Conservation (phyloP, 2,888 invertebrate species). For the Pollenia angustigena region DNA sequence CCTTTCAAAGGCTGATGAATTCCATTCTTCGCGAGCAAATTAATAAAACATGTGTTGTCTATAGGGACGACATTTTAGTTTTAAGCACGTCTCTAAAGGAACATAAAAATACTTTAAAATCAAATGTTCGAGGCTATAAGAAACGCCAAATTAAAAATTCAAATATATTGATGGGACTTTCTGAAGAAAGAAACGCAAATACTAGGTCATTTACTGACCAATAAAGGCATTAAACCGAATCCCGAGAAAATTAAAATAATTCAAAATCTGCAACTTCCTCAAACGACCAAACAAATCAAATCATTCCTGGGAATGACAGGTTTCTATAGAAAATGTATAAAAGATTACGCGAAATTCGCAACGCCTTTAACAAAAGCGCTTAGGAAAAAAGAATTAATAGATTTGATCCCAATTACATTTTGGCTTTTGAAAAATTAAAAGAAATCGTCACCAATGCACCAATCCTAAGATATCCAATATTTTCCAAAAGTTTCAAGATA, state of each 20-base stretch:
- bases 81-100: conserved; percentile 37
- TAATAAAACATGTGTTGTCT: conserved; percentile 28
- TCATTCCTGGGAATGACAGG: not conserved
- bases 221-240: conserved; percentile 10
- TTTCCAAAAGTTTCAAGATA: not conserved
- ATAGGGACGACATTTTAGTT: conserved; percentile 17
- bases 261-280: too few species aligned
- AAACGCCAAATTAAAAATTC: conserved; percentile 28
- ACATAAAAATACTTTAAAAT: too few species aligned
- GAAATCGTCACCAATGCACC: too few species aligned
- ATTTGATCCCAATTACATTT: not conserved
- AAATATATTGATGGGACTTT: conserved; percentile 11
- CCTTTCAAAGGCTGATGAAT: conserved; percentile 44
- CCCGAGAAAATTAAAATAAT: too few species aligned
- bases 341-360: not conserved
- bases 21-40: conserved; percentile 17
- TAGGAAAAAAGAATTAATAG: not conserved
- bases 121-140: not conserved
- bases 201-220: not conserved
- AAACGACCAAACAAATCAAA: conserved; percentile 19
- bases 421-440: not conserved
- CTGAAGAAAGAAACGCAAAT: conserved; percentile 2
- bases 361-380: not conserved
- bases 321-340: not conserved
- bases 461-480: not conserved